Conservation (phyloP, 2,797 vertebrate species). For the Sphenodon punctatus region DNA sequence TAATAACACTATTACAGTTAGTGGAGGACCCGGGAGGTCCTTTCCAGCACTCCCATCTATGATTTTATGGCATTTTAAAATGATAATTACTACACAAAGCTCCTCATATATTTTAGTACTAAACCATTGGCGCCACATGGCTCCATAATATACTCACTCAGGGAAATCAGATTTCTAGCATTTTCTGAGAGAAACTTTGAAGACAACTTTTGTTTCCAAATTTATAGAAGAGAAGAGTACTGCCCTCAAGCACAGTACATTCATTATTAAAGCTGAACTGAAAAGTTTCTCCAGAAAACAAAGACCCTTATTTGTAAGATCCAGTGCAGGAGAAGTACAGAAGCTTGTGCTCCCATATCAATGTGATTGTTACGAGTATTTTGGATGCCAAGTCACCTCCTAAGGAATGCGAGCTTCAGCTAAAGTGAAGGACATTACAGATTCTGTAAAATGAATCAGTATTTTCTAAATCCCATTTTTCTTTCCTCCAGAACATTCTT, state of each 20-base stretch:
- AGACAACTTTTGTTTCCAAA: slow-evolving; percentile 15
- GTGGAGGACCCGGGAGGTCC: background rate
- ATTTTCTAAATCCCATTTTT: background rate
- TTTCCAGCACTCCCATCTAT: background rate
- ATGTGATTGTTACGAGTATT: background rate
- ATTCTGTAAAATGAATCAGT: background rate
- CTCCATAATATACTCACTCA: background rate
- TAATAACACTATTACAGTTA: background rate
- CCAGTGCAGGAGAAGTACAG: background rate
- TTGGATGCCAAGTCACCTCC: background rate
- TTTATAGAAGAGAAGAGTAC: background rate
- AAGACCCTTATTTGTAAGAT: background rate
- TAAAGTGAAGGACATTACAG: background rate
- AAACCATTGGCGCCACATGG: background rate
- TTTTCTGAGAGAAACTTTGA: slow-evolving; percentile 26
- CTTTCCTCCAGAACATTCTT: background rate
- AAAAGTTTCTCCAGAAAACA: background rate
- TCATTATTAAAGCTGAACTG: slow-evolving; percentile 31
- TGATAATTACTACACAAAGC: background rate
- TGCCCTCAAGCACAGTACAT: slow-evolving; percentile 13
- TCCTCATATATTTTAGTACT: background rate
- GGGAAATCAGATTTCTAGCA: background rate
- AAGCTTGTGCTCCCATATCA: fast-evolving
- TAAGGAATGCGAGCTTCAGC: background rate
- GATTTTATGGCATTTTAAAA: slow-evolving; percentile 12